A percentile compares a stretch with the other conserved stretches of the same genome.
Evolutionary conservation across 1,140 invertebrate species (phyloP).

Genomic region (Trypoxylus dichotomus): DNA sequence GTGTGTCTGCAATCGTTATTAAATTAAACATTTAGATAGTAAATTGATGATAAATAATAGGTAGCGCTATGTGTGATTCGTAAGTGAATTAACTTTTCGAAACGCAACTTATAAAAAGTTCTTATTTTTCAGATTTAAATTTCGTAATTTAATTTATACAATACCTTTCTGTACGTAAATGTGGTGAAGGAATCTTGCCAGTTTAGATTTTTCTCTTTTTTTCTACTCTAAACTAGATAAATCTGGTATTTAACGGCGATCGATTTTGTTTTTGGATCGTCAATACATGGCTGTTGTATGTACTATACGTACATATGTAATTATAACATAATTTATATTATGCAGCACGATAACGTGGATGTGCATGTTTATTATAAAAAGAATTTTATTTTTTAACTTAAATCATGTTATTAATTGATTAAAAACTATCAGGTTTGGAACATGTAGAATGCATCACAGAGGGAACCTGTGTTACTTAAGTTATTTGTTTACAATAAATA

Average conservation of each 20-base stretch:
- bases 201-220: conserved; percentile 5
- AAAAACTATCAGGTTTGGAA: too few relatives aligned
- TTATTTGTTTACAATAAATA: too few relatives aligned
- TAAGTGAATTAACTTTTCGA: not conserved
- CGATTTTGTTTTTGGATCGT: not conserved
- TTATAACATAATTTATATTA: not conserved
- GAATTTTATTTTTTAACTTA: not conserved
- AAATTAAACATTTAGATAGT: not conserved
- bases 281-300: not conserved
- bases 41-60: not conserved
- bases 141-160: not conserved
- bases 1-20: not conserved
- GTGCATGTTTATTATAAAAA: not conserved
- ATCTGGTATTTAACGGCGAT: not conserved
- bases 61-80: not conserved
- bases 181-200: not conserved
- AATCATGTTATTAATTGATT: too few relatives aligned
- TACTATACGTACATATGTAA: not conserved
- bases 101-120: not conserved
- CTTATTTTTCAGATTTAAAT: not conserved
- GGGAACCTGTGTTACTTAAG: too few relatives aligned
- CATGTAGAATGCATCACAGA: too few relatives aligned
- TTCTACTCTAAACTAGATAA: conserved; percentile 17
- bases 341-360: not conserved
- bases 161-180: not conserved